phyloP scores from a whole-genome alignment of 2,888 invertebrate species.

The Xylophagus ater region DNA sequence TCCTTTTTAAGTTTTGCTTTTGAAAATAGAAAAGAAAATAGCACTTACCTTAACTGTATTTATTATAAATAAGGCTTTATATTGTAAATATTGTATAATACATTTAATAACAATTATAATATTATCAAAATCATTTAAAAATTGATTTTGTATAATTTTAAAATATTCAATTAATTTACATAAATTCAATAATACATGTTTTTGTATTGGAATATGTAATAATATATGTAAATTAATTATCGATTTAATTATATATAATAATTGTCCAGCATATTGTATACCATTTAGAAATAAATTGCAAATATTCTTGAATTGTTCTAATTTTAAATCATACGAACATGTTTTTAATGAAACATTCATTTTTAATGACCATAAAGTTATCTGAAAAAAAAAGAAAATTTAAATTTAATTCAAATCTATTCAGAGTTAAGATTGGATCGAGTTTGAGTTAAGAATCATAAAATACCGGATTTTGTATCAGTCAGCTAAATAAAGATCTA shows the following conservation, averaged over 20 bases:
- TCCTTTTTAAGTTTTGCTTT: slow-evolving; percentile 19
- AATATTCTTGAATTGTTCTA: slow-evolving; percentile 45
- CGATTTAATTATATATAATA: slow-evolving; percentile 47
- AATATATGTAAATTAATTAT: slow-evolving; percentile 58
- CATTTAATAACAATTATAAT: slow-evolving; percentile 64
- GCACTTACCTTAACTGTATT: slow-evolving; percentile 50
- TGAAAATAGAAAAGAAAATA: neutral
- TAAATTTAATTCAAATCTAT: too few relatives aligned
- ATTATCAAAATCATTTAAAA: slow-evolving; percentile 54
- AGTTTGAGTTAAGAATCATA: too few relatives aligned
- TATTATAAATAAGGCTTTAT: slow-evolving; percentile 58
- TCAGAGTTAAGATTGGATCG: too few relatives aligned
- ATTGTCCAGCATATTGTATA: slow-evolving; percentile 54
- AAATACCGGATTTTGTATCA: too few relatives aligned
- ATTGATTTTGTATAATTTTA: slow-evolving; percentile 62
- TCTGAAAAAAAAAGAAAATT: slow-evolving; percentile 37
- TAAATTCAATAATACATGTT: slow-evolving; percentile 58
- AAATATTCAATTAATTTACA: slow-evolving; percentile 74
- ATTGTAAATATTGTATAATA: slow-evolving; percentile 67
- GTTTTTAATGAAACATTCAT: slow-evolving; percentile 44
- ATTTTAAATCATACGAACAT: slow-evolving; percentile 40
- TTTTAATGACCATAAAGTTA: slow-evolving; percentile 50
- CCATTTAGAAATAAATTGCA: slow-evolving; percentile 40
- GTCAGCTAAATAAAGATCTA: too few relatives aligned
- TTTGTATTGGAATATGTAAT: slow-evolving; percentile 65